Percentiles rank a stretch among this genome's conserved stretches.
phyloP scores from a whole-genome alignment of 92 coral and sea anemone genomes.

The Phenganax stokvisi region DNA sequence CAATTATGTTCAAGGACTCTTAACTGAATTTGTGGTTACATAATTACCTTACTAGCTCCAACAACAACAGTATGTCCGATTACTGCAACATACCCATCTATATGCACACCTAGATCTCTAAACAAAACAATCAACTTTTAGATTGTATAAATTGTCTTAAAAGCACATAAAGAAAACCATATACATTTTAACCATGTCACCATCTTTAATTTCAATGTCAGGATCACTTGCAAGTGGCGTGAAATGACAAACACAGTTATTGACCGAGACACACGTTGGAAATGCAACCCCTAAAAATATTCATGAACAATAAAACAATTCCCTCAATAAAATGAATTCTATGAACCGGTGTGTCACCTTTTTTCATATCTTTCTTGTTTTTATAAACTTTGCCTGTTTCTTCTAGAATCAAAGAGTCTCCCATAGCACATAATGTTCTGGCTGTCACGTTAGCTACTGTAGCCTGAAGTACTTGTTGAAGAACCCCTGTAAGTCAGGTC shows the following conservation, averaged over 20 bases:
- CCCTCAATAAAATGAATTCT: background rate
- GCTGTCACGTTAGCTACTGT: constrained; percentile 66
- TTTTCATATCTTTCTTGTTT: constrained; percentile 88
- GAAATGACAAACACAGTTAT: constrained; percentile 89
- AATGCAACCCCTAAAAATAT: constrained; percentile 74
- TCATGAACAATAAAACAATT: background rate
- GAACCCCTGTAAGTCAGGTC: constrained; percentile 52
- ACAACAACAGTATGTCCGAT: constrained; percentile 93
- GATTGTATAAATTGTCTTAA: background rate
- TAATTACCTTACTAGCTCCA: constrained; percentile 79
- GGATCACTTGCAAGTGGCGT: constrained; percentile 80
- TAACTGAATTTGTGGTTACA: too few species aligned
- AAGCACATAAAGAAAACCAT: constrained; percentile 2
- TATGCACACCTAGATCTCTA: constrained; percentile 96
- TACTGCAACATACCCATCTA: constrained; percentile 93
- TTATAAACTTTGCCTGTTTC: constrained; percentile 88
- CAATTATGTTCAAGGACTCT: too few species aligned
- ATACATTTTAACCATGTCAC: constrained; percentile 92
- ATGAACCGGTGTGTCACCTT: constrained; percentile 50
- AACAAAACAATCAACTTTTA: background rate
- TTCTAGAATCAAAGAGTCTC: constrained; percentile 72
- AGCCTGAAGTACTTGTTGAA: constrained; percentile 62
- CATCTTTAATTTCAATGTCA: constrained; percentile 67
- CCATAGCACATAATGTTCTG: constrained; percentile 76
- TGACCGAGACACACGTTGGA: constrained; percentile 90